Conservation (phyloP, 2,113 vertebrate genomes). For the Ovibos moschatus region DNA sequence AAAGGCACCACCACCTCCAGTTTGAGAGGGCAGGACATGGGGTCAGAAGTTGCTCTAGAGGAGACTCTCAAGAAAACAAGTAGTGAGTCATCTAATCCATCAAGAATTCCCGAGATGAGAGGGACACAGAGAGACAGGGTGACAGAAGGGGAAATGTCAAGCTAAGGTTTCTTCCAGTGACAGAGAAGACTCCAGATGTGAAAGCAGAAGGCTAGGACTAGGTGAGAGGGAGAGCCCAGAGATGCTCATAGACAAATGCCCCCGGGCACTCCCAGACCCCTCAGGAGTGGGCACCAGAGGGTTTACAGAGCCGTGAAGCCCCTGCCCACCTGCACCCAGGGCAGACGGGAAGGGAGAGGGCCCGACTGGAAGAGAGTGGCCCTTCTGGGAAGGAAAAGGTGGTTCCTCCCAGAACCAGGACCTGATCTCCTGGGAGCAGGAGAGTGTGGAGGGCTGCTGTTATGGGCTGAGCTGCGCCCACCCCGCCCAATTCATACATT, state of each 20-base stretch:
- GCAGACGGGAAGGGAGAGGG: not conserved
- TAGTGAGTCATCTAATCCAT: not conserved
- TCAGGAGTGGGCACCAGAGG: not conserved
- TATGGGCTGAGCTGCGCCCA: not conserved
- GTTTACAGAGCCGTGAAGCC: not conserved
- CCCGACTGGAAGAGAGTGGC: not conserved
- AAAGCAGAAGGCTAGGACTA: not conserved
- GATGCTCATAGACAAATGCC: not conserved
- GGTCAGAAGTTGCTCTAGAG: not conserved
- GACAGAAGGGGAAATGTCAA: not conserved
- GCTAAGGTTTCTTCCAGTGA: not conserved
- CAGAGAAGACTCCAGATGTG: not conserved
- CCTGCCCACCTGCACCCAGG: not conserved
- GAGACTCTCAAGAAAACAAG: not conserved
- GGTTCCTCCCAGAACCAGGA: not conserved
- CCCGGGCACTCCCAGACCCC: not conserved
- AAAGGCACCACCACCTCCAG: not conserved
- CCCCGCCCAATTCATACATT: not conserved
- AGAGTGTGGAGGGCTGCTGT: not conserved
- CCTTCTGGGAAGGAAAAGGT: not conserved
- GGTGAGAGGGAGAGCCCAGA: not conserved
- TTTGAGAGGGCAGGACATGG: not conserved
- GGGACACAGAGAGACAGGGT: not conserved
- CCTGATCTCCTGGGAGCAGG: not conserved
- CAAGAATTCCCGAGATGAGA: not conserved